Evolutionary conservation across 1,140 invertebrate species (phyloP).

Genomic region (Belonocnema kinseyi): DNA sequence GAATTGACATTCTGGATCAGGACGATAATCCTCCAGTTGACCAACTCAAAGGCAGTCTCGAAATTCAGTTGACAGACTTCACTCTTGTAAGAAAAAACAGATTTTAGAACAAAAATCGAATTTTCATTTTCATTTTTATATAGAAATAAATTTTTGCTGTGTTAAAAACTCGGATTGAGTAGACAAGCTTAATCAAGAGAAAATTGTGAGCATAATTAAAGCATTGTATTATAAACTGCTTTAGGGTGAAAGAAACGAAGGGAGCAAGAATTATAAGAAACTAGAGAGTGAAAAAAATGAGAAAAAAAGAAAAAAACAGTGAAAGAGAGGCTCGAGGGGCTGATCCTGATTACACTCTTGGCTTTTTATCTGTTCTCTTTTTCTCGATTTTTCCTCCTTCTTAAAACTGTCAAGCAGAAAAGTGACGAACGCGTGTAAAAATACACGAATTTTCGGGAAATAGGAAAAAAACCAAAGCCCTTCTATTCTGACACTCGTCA

Average conservation of each 20-base stretch:
- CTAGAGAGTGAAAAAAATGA: constrained; percentile 36
- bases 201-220: constrained; percentile 61
- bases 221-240: constrained; percentile 56
- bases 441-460: constrained; percentile 20
- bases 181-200: constrained; percentile 55
- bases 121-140: background rate
- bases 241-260: constrained; percentile 44
- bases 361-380: constrained; percentile 32
- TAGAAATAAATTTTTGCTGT: constrained; percentile 26
- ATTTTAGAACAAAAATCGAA: background rate
- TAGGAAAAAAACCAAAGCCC: constrained; percentile 21
- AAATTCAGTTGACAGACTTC: constrained; percentile 63
- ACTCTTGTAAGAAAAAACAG: constrained; percentile 54
- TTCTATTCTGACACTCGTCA: constrained; percentile 5
- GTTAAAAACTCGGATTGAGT: constrained; percentile 33
- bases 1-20: constrained; percentile 67
- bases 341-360: constrained; percentile 66
- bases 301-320: constrained; percentile 18
- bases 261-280: constrained; percentile 41
- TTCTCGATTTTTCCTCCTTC: constrained; percentile 34
- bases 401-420: constrained; percentile 21
- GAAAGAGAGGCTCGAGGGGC: constrained; percentile 48
- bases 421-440: constrained; percentile 3
- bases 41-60: constrained; percentile 58
- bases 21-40: constrained; percentile 72